Conservation (phyloP, 2,888 invertebrate species). For the Drosophila melanosoma region DNA sequence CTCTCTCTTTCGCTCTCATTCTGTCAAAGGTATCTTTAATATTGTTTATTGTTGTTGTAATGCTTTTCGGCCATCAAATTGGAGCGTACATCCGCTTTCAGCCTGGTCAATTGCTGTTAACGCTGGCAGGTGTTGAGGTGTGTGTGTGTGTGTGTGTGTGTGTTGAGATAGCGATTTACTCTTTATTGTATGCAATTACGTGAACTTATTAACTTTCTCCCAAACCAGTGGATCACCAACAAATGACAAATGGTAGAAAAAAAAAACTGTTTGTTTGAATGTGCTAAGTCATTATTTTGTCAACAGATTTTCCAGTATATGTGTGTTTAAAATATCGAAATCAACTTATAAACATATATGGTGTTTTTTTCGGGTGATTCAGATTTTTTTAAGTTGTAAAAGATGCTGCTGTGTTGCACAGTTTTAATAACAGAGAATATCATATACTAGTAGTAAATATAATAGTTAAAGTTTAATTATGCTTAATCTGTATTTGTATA, state of each 20-base stretch:
- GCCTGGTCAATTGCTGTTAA: conserved; percentile 1
- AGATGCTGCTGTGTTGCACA: background rate
- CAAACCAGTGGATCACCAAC: conserved; percentile 7
- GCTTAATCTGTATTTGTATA: background rate
- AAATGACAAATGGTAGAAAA: conserved; percentile 8
- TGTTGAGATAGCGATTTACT: conserved; percentile 9
- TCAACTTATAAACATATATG: background rate
- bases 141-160: background rate
- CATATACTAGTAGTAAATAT: too few relatives aligned
- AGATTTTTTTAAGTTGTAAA: background rate
- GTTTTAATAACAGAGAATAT: too few relatives aligned
- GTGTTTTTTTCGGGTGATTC: too few relatives aligned
- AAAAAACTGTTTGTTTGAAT: background rate
- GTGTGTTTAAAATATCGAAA: background rate
- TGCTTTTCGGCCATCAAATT: conserved; percentile 26
- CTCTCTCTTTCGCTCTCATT: background rate
- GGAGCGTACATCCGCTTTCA: conserved; percentile 38
- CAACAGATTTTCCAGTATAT: background rate
- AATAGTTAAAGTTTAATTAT: background rate
- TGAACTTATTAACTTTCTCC: conserved; percentile 36
- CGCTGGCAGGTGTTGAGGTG: conserved; percentile 20
- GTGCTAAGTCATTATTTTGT: background rate
- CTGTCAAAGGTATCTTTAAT: conserved; percentile 2
- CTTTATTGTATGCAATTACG: conserved; percentile 29
- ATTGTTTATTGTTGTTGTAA: conserved; percentile 9